Base-by-base conservation (phyloP, 2,113 vertebrate species). In the Phaethornis superciliosus region DNA sequence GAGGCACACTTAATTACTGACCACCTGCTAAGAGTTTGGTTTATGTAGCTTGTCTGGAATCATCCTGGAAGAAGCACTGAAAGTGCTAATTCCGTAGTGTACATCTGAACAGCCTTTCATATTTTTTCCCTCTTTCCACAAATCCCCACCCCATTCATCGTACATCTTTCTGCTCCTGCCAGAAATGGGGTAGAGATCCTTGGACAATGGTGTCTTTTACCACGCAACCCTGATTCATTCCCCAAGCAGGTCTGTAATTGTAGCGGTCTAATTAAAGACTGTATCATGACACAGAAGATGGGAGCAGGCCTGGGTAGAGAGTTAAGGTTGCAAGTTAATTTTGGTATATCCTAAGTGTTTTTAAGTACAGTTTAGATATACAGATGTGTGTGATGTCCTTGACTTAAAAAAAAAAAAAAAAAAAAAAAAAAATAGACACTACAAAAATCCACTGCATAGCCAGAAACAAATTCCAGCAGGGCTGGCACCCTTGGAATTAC, bases 191-290 rank as follows among this genome's bases (percentile, higher is more conserved):
- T 70, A 90, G 89, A 81, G 47, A 95, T 72, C 74, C 74, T 89
- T 8, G 65, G 92, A 95, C 92, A 96, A 90, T 78, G 49, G 85
- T 78, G 44, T 67, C 90, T 95, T 94, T 93, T 92, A 92, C 94
- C 78, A 90, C 86, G 47, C 62, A 93, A 52, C 37, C 82, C 93
- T 93, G 94, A 88, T 96, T 91, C 85, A 74, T 88, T 91, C 68
- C 64, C 40, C 68, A 55, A 93, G 88, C 88, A 86, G 90, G 80
- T 93, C 96, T 95, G 76, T 96, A 95, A 96, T 94, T 93, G 88
- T 70, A 94, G 88, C 88, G 80, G 71, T 91, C 94, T 96, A 95
- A 95, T 94, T 96, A 95, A 88, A 96, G 94, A 56, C 94, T 94
- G 49, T 60, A 86, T 81, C 47, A 11, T 10, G 85, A 78, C 60